Evolutionary conservation across 2,113 vertebrate genomes (phyloP).

Genomic region (Ellobius talpinus): DNA sequence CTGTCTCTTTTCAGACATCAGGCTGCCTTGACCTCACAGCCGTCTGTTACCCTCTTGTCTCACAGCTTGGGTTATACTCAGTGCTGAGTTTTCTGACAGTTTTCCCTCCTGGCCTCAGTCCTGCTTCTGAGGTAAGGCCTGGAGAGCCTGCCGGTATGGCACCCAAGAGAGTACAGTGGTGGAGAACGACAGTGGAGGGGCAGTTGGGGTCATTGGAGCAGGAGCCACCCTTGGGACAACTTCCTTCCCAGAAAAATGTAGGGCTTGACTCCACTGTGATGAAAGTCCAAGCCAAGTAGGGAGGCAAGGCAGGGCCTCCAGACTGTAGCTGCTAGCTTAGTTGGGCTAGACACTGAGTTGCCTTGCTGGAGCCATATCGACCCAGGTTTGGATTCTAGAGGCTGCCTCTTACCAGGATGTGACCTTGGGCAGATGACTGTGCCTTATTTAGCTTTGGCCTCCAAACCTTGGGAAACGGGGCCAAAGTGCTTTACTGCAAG

Average conservation of each 20-base stretch:
- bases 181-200: not conserved
- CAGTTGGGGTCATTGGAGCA: constrained; percentile 4
- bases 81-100: not conserved
- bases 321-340: not conserved
- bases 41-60: not conserved
- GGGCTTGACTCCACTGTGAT: not conserved
- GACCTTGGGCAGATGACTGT: not conserved
- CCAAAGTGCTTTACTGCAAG: not conserved
- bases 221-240: constrained; percentile 21
- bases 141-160: not conserved
- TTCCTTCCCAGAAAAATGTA: constrained; percentile 57
- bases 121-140: not conserved
- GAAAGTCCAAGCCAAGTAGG: constrained; percentile 1
- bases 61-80: not conserved
- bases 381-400: not conserved
- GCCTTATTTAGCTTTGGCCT: constrained; percentile 9
- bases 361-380: not conserved
- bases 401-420: not conserved
- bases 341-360: not conserved
- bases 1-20: not conserved
- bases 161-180: not conserved
- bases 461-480: not conserved
- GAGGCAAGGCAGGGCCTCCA: not conserved
- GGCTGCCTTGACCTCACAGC: not conserved
- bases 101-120: not conserved